Conservation (phyloP, 2,113 vertebrate species). For the Sakesphorus luctuosus region DNA sequence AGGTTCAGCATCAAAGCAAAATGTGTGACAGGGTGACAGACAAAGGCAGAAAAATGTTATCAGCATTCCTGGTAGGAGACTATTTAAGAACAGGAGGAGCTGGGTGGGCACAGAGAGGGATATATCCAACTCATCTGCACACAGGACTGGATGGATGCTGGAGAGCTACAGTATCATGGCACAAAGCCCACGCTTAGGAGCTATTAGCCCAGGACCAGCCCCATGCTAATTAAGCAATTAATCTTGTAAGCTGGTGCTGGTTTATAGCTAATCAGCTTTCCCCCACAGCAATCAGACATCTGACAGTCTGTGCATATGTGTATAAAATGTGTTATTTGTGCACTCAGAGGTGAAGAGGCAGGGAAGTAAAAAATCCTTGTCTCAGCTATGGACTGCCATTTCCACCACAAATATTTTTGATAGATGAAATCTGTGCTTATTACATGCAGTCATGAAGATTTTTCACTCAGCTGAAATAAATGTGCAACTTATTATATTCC, state of each 20-base stretch:
- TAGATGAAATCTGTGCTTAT: neutral
- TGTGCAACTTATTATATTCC: neutral
- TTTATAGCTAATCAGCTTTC: neutral
- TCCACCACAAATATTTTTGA: neutral
- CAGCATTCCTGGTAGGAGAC: neutral
- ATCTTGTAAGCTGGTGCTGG: neutral
- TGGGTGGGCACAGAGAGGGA: neutral
- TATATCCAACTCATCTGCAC: neutral
- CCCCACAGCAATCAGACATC: neutral
- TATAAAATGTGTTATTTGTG: neutral
- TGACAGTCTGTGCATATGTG: neutral
- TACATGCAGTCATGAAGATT: neutral
- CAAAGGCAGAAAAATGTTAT: neutral
- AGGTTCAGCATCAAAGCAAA: neutral
- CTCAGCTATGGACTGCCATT: neutral
- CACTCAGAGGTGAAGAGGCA: neutral
- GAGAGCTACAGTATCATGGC: fast-evolving
- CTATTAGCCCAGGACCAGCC: neutral
- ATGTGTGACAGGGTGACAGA: neutral
- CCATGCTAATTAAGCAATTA: neutral
- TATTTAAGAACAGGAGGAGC: neutral
- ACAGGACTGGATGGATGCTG: neutral
- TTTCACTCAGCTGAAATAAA: neutral
- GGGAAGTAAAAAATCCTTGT: neutral
- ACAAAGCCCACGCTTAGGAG: neutral